Base-by-base conservation (phyloP, 2,113 vertebrate species). In the Porphyrio hochstetteri region DNA sequence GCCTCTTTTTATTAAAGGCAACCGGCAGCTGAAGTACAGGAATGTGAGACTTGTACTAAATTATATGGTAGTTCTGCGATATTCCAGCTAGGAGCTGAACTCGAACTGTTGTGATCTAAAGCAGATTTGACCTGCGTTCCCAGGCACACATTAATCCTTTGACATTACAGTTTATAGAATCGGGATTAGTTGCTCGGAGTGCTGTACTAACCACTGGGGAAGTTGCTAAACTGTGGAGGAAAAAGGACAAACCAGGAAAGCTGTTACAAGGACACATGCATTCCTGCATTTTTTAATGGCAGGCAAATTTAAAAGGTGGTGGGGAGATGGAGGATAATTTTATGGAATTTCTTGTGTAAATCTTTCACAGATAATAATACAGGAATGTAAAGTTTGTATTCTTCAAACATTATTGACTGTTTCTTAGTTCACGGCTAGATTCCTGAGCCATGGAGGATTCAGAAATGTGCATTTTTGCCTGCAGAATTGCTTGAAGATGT, bases 71-170 rank as follows among this genome's bases (percentile, higher is more conserved):
- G 91, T 95, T 97, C 95, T 0, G n/a, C 89, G 93, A 96, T 95
- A 95, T 76, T 96, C 89, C 91, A 95, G 86, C 81, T 91, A 97
- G 63, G 28, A 93, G 67, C 50, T 95, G 93, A 96, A 94, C 95
- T 90, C 91, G 86, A 93, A 94, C 74, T 92, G 70, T 87, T 91
- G 92, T 97, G 96, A 96, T 96, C 91, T 96, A 96, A 97, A 96
- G 96, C 95, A 97, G 88, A 96, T 96, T 94, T 97, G 95, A 94
- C 91, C 95, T 69, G 81, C 1, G 2, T 95, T 97, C 70, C 88
- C 92, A 93, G 59, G 92, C 93, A 94, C 40, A 85, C 74, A 95
- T 93, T 94, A 96, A 96, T 96, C 93, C 93, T 93, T 76, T 87
- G 76, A 92, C 92, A 85, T 88, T 96, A 89, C 79, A 86, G 85